phyloP scores from a whole-genome alignment of 92 coral and sea anemone species.

The Zoanthus gigantus region DNA sequence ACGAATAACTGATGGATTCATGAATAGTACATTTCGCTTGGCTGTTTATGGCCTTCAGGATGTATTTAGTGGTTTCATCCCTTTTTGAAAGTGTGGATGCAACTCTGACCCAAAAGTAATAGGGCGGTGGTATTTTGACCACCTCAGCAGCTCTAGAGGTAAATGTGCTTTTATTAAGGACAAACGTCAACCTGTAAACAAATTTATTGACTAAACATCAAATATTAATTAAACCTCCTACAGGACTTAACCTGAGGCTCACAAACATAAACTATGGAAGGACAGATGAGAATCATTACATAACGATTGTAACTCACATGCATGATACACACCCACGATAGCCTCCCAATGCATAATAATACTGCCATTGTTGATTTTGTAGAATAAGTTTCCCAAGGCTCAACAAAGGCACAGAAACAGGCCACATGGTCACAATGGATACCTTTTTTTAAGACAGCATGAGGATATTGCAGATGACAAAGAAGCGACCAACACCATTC shows the following conservation, averaged over 20 bases:
- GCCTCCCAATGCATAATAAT: not conserved
- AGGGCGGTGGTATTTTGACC: conserved; percentile 69
- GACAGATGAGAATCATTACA: conserved; percentile 7
- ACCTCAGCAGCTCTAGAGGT: conserved; percentile 33
- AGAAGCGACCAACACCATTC: conserved; percentile 58
- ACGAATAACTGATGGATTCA: conserved; percentile 67
- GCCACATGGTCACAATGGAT: not conserved
- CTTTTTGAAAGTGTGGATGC: conserved; percentile 67
- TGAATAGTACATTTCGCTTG: conserved; percentile 65
- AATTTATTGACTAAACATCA: conserved; percentile 5
- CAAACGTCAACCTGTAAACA: conserved; percentile 5
- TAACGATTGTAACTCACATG: conserved; percentile 1
- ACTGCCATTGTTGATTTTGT: not conserved
- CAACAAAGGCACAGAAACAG: conserved; percentile 9
- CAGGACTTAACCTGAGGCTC: conserved; percentile 10
- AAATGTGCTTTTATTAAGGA: conserved; percentile 2
- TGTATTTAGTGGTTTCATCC: conserved; percentile 66
- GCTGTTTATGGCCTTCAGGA: conserved; percentile 79
- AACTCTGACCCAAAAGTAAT: conserved; percentile 70
- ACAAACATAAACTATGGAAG: conserved; percentile 2
- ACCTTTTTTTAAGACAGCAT: not conserved
- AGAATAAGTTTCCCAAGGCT: conserved; percentile 5
- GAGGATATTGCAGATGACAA: conserved; percentile 1
- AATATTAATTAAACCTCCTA: conserved; percentile 1
- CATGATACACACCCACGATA: conserved; percentile 9